A percentile compares a stretch with the other conserved stretches of the same genome.
These are phyloP conservation scores for Halcyon leucocephala DNA, from an alignment of 2,797 vertebrate genomes.

Conservation along the genomic window DNA sequence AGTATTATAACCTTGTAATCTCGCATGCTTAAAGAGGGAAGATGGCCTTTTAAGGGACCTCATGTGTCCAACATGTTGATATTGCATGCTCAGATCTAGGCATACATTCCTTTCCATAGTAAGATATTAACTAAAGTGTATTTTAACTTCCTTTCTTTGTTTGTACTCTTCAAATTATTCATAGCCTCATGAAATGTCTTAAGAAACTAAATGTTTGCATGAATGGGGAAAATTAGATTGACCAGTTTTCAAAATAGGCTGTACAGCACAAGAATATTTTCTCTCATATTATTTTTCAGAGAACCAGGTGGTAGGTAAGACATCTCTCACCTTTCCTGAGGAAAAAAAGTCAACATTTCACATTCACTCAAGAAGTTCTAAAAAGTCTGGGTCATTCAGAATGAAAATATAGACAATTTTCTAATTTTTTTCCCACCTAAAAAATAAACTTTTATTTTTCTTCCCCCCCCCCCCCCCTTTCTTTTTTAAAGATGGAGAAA, in stretches of 20 bases:
- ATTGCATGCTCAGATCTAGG: background rate
- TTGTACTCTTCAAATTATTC: background rate
- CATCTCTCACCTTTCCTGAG: background rate
- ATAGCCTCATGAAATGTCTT: background rate
- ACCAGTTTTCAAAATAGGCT: background rate
- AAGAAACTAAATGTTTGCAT: background rate
- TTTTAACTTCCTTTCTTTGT: background rate
- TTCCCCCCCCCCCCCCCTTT: background rate
- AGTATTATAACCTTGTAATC: background rate
- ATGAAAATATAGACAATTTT: background rate
- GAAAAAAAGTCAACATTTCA: background rate
- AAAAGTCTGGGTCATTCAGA: background rate
- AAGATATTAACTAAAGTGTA: background rate
- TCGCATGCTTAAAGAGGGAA: background rate
- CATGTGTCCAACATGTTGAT: background rate
- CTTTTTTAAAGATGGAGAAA: background rate
- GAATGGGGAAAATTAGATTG: background rate
- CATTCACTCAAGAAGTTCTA: background rate
- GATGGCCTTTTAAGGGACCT: accelerated
- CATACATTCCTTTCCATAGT: background rate
- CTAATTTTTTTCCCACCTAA: background rate
- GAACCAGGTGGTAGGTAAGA: background rate
- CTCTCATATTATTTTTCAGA: background rate
- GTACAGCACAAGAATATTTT: background rate
- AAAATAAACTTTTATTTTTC: background rate